Base-by-base conservation (phyloP, 1,140 invertebrate species). In the Brachionus angularis region DNA sequence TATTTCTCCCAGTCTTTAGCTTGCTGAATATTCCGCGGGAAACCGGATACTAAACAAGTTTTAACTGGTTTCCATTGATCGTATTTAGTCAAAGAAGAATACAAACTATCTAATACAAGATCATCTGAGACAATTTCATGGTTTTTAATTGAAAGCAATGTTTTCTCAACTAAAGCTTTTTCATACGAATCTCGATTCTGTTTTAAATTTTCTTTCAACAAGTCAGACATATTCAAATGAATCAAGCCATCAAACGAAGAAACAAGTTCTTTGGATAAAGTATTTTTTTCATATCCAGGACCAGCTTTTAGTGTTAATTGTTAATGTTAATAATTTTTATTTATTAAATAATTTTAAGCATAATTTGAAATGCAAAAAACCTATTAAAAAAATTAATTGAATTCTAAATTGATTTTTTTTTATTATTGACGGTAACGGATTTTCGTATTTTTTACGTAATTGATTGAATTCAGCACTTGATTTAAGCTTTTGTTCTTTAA, bases 341-440 rank as follows among this genome's bases (percentile, higher is more conserved):
- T 18, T 31, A 23, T 18, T 36, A 34, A 50, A 36, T 14, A 23
- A 47, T 7, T 2, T 34, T 31, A 16, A 0, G n/a, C n/a, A 21
- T 34, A 10, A 5, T 67, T 47, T 29, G 18, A 12, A 10, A n/a
- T 10, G n/a, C 8, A 31, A 31, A 12, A 47, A 47, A 67, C 62
- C 62, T 4, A 29, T 47, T 0, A 67, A 18, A 36, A 47, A 67
- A n/a, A 67, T 67, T 18, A 67, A n/a, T 29, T 67, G 46, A n/a
- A 46, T 21, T 67, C 31, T 67, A 25, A 23, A 16, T n/a, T 23
- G 2, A 33, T 18, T 67, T 34, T 16, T 31, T 34, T 47, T 49
- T 5, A n/a, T 42, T 16, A 67, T 47, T 1, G 42, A 46, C 23
- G 62, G 62, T 25, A 67, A 25, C n/a, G 62, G 18, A 47, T n/a